phyloP scores from a whole-genome alignment of 2,888 invertebrate species.

The Rapana venosa region DNA sequence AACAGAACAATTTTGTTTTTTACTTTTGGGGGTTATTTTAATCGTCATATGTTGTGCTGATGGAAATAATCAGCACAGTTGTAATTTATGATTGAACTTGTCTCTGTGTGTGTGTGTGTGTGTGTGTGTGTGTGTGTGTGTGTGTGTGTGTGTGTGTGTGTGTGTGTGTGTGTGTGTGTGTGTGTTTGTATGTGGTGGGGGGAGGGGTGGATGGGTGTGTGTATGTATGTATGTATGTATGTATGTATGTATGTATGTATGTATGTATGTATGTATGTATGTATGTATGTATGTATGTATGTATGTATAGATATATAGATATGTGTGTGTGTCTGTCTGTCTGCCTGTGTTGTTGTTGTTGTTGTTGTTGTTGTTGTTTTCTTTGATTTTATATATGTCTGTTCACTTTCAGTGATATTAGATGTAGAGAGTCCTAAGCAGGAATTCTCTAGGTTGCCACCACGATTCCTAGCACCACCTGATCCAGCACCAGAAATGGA shows the following conservation, averaged over 20 bases:
- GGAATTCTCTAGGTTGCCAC: no score
- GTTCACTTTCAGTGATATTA: no score
- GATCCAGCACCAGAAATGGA: no score
- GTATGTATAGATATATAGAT: background rate
- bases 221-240: background rate
- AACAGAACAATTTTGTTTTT: background rate
- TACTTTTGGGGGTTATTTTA: no score
- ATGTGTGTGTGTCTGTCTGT: background rate
- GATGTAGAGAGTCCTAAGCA: no score
- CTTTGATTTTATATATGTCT: no score
- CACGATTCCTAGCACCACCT: no score
- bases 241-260: background rate
- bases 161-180: background rate
- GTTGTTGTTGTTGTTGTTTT: no score
- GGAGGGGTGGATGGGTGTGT: background rate
- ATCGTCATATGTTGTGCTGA: background rate
- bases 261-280: background rate
- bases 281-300: constrained; percentile 18
- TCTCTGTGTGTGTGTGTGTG: no score
- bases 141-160: background rate
- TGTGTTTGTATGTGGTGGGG: background rate
- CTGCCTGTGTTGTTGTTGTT: background rate
- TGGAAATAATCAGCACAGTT: background rate
- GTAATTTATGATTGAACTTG: no score
- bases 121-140: background rate